Evolutionary conservation across 2,888 invertebrate genomes (phyloP), one percentile per base, ranked within the genome.

Genomic region (Drosophila phalerata): DNA sequence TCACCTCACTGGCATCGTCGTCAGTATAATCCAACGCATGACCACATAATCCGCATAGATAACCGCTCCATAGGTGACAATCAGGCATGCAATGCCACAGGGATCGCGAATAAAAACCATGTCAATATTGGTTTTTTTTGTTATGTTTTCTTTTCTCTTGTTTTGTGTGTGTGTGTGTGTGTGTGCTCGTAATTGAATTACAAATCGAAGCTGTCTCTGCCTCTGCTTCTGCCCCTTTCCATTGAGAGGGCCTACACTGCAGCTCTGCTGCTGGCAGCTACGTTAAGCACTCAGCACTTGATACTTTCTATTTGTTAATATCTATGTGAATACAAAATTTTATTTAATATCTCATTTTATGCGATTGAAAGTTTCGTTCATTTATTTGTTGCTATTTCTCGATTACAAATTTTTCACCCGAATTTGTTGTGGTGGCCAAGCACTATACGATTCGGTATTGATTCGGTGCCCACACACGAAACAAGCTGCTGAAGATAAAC

Each of bases 31-130:
- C 96, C 97, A 97, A 91, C 95, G 93, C 81, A 97, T 94, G 56
- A 97, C 95, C 65, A 97, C 97, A 93, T 97, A 97, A 92, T 97
- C 97, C 30, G 97, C 97, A 91, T 97, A 98, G 85, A 96, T 94
- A 43, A 97, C 94, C 53, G 97, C 96, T 52, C 94, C 92, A 91
- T 97, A 97, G 48, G 97, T 97, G 76, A 97, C 94, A 73, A 96
- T 91, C 73, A 97, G 94, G 92, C 97, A 97, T 74, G 96, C 94
- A 83, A 97, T 94, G 78, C 97, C 97, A 92, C 97, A 98, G 61
- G 96, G 96, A 94, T 97, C 97, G 89, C 94, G 94, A 65, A 96
- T 94, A 91, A 96, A 96, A 55, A 92, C 90, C 93, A 96, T 96
- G 80, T 85, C 30, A 9, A 42, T 57, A 60, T 60, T 15, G 48